phyloP scores from a whole-genome alignment of 2,113 vertebrate genomes.

The Pithys albifrons region DNA sequence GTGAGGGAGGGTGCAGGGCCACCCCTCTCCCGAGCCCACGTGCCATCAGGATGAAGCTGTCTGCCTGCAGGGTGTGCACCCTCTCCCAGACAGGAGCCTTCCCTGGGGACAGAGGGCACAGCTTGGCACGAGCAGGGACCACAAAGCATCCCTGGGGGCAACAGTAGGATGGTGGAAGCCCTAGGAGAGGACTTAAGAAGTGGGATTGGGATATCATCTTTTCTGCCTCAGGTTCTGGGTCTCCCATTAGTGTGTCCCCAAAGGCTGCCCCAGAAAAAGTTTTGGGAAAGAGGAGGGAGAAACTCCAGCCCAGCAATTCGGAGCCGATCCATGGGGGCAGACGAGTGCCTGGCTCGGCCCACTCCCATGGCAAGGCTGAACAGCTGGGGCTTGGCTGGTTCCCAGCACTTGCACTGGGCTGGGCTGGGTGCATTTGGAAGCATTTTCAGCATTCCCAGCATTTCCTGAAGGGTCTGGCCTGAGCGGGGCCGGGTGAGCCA shows the following conservation, averaged over 20 bases:
- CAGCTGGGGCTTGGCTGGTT: neutral
- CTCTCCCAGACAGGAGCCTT: rapidly evolving
- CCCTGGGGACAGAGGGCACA: neutral
- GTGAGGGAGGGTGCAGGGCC: slow-evolving; percentile 23
- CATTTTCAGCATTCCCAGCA: slow-evolving; percentile 43
- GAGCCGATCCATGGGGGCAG: neutral
- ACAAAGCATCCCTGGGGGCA: neutral
- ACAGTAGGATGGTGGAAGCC: rapidly evolving
- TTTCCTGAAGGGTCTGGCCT: neutral
- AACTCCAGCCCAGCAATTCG: neutral
- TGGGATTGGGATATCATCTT: no score
- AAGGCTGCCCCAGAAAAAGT: neutral
- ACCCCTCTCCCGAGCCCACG: neutral
- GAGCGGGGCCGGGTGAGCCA: rapidly evolving
- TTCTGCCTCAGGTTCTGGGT: neutral
- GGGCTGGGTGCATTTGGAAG: neutral
- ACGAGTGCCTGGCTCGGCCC: neutral
- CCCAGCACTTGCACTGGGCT: neutral
- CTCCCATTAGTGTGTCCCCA: neutral
- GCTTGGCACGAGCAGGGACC: rapidly evolving
- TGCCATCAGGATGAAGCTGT: neutral
- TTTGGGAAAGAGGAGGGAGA: neutral
- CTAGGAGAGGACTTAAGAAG: neutral
- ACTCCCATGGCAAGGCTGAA: neutral
- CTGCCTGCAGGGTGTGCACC: rapidly evolving